Conservation (phyloP, 2,888 invertebrate species). For the Synanthedon formicaeformis region DNA sequence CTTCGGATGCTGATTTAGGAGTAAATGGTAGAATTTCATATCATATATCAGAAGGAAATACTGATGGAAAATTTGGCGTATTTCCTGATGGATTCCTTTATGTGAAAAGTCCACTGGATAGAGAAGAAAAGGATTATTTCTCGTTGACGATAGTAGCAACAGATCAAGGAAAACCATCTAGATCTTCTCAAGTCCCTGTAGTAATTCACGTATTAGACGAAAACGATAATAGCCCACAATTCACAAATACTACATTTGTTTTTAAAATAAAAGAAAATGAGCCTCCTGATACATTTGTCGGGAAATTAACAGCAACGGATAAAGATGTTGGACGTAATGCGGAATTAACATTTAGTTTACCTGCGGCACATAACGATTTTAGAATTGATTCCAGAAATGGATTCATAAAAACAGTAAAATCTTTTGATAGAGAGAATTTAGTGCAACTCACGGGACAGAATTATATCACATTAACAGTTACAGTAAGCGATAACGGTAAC, state of each 20-base stretch:
- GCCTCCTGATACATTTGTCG: conserved; percentile 89
- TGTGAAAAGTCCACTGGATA: conserved; percentile 86
- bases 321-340: conserved; percentile 92
- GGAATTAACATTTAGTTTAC: conserved; percentile 86
- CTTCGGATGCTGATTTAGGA: conserved; percentile 89
- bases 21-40: conserved; percentile 84
- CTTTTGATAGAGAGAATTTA: conserved; percentile 90
- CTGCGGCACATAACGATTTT: conserved; percentile 83
- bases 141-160: conserved; percentile 86
- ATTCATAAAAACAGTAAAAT: conserved; percentile 85
- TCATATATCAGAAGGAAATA: conserved; percentile 87
- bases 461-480: conserved; percentile 85
- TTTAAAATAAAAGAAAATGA: conserved; percentile 92
- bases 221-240: conserved; percentile 95
- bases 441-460: conserved; percentile 82
- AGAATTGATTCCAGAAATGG: conserved; percentile 91
- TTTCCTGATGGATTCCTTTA: conserved; percentile 95
- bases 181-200: conserved; percentile 88
- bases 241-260: conserved; percentile 90
- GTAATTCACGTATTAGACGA: conserved; percentile 95
- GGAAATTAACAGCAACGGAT: conserved; percentile 90
- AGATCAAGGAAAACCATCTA: conserved; percentile 82
- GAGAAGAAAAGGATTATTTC: conserved; percentile 93
- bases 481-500: conserved; percentile 87
- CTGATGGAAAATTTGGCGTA: conserved; percentile 88